Evolutionary conservation across 1,140 invertebrate species (phyloP).

Genomic region (Helicoverpa armigera): DNA sequence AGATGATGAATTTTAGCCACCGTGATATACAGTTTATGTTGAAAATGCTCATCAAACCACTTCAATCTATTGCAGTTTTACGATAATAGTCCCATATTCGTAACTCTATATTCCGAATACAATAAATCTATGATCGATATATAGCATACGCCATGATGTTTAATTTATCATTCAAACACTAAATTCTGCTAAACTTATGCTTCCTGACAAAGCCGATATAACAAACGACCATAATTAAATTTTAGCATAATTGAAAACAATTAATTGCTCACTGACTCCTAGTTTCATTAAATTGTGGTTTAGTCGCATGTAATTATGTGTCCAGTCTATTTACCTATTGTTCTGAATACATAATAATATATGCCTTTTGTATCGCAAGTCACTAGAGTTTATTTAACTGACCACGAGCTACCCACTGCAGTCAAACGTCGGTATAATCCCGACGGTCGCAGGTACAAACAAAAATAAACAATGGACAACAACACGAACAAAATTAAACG

Average conservation of each 20-base stretch:
- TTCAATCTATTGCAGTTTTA: too few relatives aligned
- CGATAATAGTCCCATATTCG: too few relatives aligned
- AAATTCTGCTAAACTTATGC: background rate
- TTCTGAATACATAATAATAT: constrained; percentile 1
- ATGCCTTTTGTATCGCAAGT: background rate
- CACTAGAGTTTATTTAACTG: constrained; percentile 13
- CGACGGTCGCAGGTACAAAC: background rate
- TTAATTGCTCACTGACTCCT: constrained; percentile 16
- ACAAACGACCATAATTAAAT: constrained; percentile 11
- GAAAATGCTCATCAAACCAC: too few relatives aligned
- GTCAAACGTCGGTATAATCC: background rate
- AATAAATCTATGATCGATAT: too few relatives aligned
- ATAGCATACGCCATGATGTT: background rate
- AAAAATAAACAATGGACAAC: constrained; percentile 52
- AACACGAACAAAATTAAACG: constrained; percentile 52
- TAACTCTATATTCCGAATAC: too few relatives aligned
- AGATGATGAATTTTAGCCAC: too few relatives aligned
- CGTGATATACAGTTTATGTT: too few relatives aligned
- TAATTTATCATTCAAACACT: background rate
- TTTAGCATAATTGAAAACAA: constrained; percentile 9
- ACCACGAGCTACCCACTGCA: background rate
- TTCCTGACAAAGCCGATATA: background rate
- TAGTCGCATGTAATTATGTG: background rate
- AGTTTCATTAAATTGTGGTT: constrained; percentile 3
- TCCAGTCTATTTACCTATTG: constrained; percentile 4